A percentile compares a stretch with the other conserved stretches of the same genome.
Evolutionary conservation across 2,113 vertebrate species (phyloP).

Genomic region (Plestiodon gilberti): DNA sequence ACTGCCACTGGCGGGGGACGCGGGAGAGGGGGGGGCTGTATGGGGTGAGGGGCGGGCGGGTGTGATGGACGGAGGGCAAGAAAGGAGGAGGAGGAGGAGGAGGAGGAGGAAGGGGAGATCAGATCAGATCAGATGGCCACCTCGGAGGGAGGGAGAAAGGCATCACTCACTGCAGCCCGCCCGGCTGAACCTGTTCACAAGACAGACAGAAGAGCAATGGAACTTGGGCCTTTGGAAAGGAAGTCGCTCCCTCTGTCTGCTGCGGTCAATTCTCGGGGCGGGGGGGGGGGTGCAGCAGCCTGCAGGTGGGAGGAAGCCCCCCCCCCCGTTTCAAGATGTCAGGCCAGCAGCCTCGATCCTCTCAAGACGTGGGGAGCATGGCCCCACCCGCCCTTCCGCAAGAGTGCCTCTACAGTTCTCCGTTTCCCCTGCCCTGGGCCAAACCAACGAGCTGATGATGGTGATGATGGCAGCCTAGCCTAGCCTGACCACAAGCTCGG

Average conservation of each 20-base stretch:
- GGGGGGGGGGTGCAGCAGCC: background rate
- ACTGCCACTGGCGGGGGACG: conserved; percentile 27
- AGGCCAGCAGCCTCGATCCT: background rate
- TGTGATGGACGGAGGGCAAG: too few relatives aligned
- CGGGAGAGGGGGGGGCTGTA: background rate
- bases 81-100: too few relatives aligned
- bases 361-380: background rate
- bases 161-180: too few relatives aligned
- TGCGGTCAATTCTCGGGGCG: background rate
- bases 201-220: too few relatives aligned
- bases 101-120: too few relatives aligned
- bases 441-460: too few relatives aligned
- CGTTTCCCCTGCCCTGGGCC: background rate
- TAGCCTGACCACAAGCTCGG: background rate
- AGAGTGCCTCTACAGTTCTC: background rate
- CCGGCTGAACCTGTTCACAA: too few relatives aligned
- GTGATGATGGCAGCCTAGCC: too few relatives aligned
- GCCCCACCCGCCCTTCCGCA: background rate
- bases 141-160: too few relatives aligned
- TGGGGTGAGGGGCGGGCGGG: background rate
- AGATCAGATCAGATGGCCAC: too few relatives aligned
- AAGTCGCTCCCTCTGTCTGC: too few relatives aligned
- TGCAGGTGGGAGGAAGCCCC: background rate
- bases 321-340: background rate
- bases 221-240: too few relatives aligned